Base-by-base conservation (phyloP, 2,113 vertebrate species). In the Hucho hucho region DNA sequence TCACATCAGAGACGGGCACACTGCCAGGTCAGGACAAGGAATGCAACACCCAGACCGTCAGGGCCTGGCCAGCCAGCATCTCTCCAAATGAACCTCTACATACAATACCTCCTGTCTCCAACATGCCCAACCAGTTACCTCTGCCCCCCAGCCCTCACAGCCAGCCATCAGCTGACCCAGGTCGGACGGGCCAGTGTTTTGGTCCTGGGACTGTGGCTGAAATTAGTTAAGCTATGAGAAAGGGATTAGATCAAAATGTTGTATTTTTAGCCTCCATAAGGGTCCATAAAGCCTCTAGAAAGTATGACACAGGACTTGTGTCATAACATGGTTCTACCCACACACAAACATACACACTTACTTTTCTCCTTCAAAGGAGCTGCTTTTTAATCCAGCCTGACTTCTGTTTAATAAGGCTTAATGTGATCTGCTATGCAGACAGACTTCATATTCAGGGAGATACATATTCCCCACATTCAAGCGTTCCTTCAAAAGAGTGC, bases 361-460 rank as follows among this genome's bases (percentile, higher is more conserved):
- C 37, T 43, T 29, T 3, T 16, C 1, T 47, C 70, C 64, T 32
- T 70, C 43, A 14, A 65, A 73, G 74, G 26, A 58, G 73, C 25
- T 69, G 43, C 18, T 37, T 66, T 66, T 63, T 4, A 74, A 16
- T 76, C 46, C 32, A 28, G 24, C 69, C 6, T 12, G 68, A 80
- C 69, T 26, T 25, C 59, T 64, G 53, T 56, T 68, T 64, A 73
- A 70, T 69, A 26, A 59, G 26, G 26, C 46, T 47, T 82, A 72
- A 76, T 66, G 70, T 13, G 74, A 79, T 56, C 71, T 69, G 71
- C 69, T 43, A 43, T 43, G 37, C 37, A 43, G 37, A 43, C 9
- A 43, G 64, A 76, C 63, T 61, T 24, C 68, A 81, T 64, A 78
- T 26, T 49, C 78, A 69, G 70, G 28, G 46, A 70, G 25, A 64